Evolutionary conservation across 2,888 invertebrate species (phyloP).

Genomic region (Zeuzera pyrina): DNA sequence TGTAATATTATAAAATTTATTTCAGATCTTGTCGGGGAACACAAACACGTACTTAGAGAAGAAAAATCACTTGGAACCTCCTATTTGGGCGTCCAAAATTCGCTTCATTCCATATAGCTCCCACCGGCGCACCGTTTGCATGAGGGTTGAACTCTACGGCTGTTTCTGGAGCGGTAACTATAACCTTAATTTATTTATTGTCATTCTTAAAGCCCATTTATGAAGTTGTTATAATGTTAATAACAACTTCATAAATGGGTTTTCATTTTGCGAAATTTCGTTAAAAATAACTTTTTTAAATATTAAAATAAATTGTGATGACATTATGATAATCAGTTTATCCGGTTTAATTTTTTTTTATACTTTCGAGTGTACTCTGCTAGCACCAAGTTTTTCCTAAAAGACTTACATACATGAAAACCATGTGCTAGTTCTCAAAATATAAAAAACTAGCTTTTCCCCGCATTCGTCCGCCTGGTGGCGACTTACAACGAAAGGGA

Average conservation of each 20-base stretch:
- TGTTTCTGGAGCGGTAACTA: conserved; percentile 85
- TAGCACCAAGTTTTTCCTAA: too few relatives aligned
- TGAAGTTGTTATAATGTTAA: neutral
- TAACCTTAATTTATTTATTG: neutral
- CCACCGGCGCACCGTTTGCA: conserved; percentile 88
- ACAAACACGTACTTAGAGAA: conserved; percentile 89
- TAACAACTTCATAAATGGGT: neutral
- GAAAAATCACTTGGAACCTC: conserved; percentile 83
- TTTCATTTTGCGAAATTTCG: neutral
- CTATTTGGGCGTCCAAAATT: conserved; percentile 88
- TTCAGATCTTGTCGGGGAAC: conserved; percentile 86
- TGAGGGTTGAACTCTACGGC: conserved; percentile 92
- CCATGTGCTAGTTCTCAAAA: too few relatives aligned
- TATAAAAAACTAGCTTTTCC: too few relatives aligned
- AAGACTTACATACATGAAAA: too few relatives aligned
- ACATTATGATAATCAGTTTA: too few relatives aligned
- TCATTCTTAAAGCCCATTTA: neutral
- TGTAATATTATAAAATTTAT: neutral
- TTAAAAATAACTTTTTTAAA: neutral
- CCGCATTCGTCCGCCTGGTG: too few relatives aligned
- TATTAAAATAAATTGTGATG: too few relatives aligned
- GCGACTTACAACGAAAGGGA: too few relatives aligned
- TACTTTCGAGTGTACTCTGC: too few relatives aligned
- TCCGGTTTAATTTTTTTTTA: too few relatives aligned
- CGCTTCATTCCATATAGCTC: conserved; percentile 90